A percentile compares a stretch with the other conserved stretches of the same genome.
Evolutionary conservation across 2,797 vertebrate species (phyloP).

Genomic region (Hyperoplus immaculatus): DNA sequence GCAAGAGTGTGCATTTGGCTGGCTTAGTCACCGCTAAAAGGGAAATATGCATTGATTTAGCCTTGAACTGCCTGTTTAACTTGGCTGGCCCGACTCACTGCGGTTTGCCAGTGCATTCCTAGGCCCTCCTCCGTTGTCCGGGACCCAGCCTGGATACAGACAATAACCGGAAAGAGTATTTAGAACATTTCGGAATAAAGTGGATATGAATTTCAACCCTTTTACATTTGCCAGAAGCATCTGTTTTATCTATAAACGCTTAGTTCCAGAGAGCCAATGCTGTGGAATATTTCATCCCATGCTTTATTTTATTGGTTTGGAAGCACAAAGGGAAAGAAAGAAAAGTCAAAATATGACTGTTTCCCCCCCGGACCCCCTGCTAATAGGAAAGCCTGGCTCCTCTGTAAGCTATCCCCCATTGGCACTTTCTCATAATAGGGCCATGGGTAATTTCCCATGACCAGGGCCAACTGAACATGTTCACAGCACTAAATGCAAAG

Average conservation of each 20-base stretch:
- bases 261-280: constrained; percentile 69
- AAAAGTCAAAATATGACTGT: constrained; percentile 68
- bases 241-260: constrained; percentile 85
- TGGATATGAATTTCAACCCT: constrained; percentile 82
- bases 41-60: constrained; percentile 86
- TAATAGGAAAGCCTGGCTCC: constrained; percentile 64
- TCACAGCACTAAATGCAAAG: constrained; percentile 67
- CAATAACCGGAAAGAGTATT: constrained; percentile 86
- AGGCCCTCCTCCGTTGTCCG: constrained; percentile 71
- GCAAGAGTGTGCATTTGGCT: constrained; percentile 74
- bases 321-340: constrained; percentile 72
- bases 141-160: constrained; percentile 77
- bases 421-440: constrained; percentile 64
- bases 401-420: constrained; percentile 58
- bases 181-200: constrained; percentile 83
- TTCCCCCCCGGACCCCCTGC: constrained; percentile 62
- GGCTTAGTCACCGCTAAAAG: constrained; percentile 76
- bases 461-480: constrained; percentile 61
- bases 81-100: constrained; percentile 78
- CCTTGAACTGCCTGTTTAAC: constrained; percentile 85
- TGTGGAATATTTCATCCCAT: constrained; percentile 79
- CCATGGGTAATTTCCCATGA: constrained; percentile 52
- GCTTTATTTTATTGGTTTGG: constrained; percentile 82
- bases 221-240: constrained; percentile 81
- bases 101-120: constrained; percentile 83